These are phyloP conservation scores for Vipera latastei DNA, from an alignment of 2,797 vertebrate species.

Conservation along the genomic window DNA sequence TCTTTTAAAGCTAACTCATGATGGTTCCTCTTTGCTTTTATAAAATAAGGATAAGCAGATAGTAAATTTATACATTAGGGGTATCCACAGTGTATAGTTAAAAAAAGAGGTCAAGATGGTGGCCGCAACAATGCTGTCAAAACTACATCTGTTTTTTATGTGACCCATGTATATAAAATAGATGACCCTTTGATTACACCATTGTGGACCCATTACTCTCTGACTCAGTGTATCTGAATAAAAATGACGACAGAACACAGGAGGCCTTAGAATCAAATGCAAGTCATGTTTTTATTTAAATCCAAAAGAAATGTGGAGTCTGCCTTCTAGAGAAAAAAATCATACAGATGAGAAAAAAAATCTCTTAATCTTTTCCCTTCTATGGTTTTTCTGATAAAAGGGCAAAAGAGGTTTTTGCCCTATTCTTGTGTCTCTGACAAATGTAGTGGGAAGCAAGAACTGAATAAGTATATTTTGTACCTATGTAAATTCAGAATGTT, in stretches of 20 bases:
- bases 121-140: neutral
- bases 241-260: neutral
- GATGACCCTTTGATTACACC: neutral
- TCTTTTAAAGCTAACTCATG: neutral
- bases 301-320: neutral
- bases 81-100: neutral
- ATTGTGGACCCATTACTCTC: neutral
- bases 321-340: neutral
- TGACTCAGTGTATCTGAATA: neutral
- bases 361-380: neutral
- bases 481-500: neutral
- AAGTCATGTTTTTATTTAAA: neutral
- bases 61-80: neutral
- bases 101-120: neutral
- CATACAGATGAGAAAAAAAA: neutral
- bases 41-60: neutral
- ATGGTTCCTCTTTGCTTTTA: neutral
- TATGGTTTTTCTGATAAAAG: neutral
- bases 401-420: neutral
- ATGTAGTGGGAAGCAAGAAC: neutral
- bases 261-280: neutral
- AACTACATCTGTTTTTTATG: neutral
- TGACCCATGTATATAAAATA: neutral
- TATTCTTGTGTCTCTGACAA: neutral
- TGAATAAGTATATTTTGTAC: neutral